phyloP scores from a whole-genome alignment of 2,888 invertebrate genomes.

The Drosophila quinaria region DNA sequence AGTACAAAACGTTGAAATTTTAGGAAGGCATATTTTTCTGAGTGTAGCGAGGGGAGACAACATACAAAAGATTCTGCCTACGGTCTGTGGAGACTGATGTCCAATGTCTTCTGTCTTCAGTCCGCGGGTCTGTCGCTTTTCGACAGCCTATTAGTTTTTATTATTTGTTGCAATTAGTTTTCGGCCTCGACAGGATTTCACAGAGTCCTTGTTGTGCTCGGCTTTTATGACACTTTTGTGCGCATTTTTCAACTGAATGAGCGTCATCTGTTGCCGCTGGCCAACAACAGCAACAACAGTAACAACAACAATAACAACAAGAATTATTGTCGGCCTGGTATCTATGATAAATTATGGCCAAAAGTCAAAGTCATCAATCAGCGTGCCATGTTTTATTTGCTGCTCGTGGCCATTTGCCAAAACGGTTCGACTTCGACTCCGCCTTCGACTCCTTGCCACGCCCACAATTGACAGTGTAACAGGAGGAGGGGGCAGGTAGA shows the following conservation, averaged over 20 bases:
- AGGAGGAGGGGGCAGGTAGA: not conserved
- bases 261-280: slow-evolving; percentile 77
- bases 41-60: not conserved
- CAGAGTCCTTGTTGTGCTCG: slow-evolving; percentile 24
- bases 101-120: not conserved
- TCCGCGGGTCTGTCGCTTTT: slow-evolving; percentile 54
- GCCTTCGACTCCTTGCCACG: not conserved
- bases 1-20: too few relatives aligned
- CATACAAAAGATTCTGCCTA: slow-evolving; percentile 23
- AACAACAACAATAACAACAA: slow-evolving; percentile 38
- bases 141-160: slow-evolving; percentile 83
- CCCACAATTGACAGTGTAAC: slow-evolving; percentile 1
- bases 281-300: slow-evolving; percentile 44
- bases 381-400: slow-evolving; percentile 77
- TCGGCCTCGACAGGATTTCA: slow-evolving; percentile 44
- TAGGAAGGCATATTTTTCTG: too few relatives aligned
- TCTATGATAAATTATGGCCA: slow-evolving; percentile 81
- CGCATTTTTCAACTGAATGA: slow-evolving; percentile 78
- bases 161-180: slow-evolving; percentile 81
- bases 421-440: slow-evolving; percentile 19
- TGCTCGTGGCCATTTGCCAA: slow-evolving; percentile 70
- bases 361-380: slow-evolving; percentile 81
- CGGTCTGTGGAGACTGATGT: not conserved
- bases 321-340: slow-evolving; percentile 49
- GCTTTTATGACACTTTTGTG: slow-evolving; percentile 77